Conservation (phyloP, 2,113 vertebrate genomes). For the Taurulus bubalis region DNA sequence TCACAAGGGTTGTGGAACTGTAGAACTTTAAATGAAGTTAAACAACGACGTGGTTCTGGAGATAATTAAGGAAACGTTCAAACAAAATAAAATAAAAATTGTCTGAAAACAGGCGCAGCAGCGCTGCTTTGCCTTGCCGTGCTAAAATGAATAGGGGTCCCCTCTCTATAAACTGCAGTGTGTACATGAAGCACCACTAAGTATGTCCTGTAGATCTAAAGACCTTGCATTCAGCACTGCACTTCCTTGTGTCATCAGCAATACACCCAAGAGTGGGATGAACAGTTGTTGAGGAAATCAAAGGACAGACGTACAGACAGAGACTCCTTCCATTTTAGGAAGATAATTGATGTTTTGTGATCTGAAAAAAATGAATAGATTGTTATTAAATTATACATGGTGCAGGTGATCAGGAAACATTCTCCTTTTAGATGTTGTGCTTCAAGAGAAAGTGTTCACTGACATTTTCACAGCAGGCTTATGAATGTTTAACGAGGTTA, state of each 20-base stretch:
- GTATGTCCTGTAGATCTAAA: not conserved
- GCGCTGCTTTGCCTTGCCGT: too few relatives aligned
- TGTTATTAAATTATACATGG: constrained; percentile 2
- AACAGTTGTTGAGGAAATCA: not conserved
- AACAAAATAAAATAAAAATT: too few relatives aligned
- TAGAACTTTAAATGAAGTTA: too few relatives aligned
- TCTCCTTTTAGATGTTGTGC: constrained; percentile 11
- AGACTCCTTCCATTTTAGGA: not conserved
- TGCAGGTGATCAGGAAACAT: constrained; percentile 8
- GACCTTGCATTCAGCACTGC: not conserved
- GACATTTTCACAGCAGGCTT: constrained; percentile 41
- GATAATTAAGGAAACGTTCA: too few relatives aligned
- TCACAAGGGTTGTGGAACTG: too few relatives aligned
- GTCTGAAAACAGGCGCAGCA: too few relatives aligned
- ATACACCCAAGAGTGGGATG: not conserved
- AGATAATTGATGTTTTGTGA: not conserved
- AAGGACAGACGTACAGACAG: not conserved
- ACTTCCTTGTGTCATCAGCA: not conserved
- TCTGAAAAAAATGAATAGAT: not conserved
- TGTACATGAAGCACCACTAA: not conserved
- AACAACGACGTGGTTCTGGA: too few relatives aligned
- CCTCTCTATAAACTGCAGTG: not conserved
- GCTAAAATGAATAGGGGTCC: too few relatives aligned
- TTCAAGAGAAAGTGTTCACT: constrained; percentile 9
- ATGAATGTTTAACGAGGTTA: constrained; percentile 58